Evolutionary conservation across 1,140 invertebrate species (phyloP), one percentile per base, ranked within the genome.

Genomic region (Helicoverpa armigera): DNA sequence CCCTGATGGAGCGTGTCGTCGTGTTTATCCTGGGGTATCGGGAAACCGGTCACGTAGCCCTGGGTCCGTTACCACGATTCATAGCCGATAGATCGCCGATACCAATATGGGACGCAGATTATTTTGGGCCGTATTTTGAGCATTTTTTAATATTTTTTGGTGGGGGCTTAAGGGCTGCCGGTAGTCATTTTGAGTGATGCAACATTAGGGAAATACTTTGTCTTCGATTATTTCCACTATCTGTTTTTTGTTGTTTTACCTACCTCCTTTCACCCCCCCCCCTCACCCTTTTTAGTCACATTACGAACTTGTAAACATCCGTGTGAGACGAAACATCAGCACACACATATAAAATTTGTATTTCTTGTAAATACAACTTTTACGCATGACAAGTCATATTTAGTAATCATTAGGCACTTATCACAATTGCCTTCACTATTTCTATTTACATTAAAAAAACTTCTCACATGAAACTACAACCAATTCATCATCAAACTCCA

Each of bases 51-150:
- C 79, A 81, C 79, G 79, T 81, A 16, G 23, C 7, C 4, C 18
- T 16, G 58, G 70, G 43, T 60, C 72, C 72, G 65, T 81, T 81
- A 58, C 61, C 79, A 74, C 60, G 70, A 74, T 80, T 65, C 70
- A 80, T 80, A n/a, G 72, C 60, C 72, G 35, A 75, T 81, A 81
- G 53, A 75, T 51, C 54, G 73, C 72, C 53, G 53, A 75, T 76
- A 81, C 79, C 79, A 51, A 75, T 81, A 81, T 56, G 54, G 51
- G 10, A 61, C 50, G 56, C 53, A 58, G 79, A 75, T 81, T 75
- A 51, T 16, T 65, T 73, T 18, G 23, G 14, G 3, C 2, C 18
- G 35, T 76, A 13, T 51, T 76, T 72, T 11, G 1, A 69, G 18
- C 23, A 73, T 12, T 23, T 73, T 73, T 73, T 23, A 51, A 29